Evolutionary conservation across 2,888 invertebrate species (phyloP), one percentile per base, ranked within the genome.

Genomic region (Metallyticus violacea): DNA sequence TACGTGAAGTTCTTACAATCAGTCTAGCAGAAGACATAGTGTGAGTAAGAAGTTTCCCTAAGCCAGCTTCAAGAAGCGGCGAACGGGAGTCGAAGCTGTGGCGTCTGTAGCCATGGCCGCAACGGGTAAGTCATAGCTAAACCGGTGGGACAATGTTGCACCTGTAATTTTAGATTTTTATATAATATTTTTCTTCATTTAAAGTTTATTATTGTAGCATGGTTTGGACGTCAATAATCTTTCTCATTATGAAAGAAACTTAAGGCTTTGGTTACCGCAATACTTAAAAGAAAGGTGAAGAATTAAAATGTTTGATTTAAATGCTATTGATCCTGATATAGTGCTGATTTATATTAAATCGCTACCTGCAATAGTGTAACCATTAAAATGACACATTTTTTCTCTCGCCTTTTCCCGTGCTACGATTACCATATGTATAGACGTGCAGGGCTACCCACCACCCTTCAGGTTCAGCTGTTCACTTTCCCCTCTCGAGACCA

Each of bases 101-200:
- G 91, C 91, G 89, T 88, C 88, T 89, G 87, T 89, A 88, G 91
- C 91, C 91, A 91, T 91, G 91, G 91, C 91, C 90, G 90, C 91
- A 90, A 91, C 90, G 90, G 91, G 91, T 91, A 89, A 91, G 91
- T n/a, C n/a, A n/a, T n/a, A n/a, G n/a, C n/a, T n/a, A n/a, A n/a
- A n/a, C n/a, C n/a, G n/a, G n/a, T n/a, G n/a, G n/a, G n/a, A n/a
- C n/a, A n/a, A n/a, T n/a, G n/a, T n/a, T n/a, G n/a, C n/a, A n/a
- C n/a, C n/a, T n/a, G n/a, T n/a, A n/a, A n/a, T n/a, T n/a, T n/a
- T n/a, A n/a, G n/a, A n/a, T n/a, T n/a, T n/a, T n/a, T n/a, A n/a
- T n/a, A n/a, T n/a, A n/a, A n/a, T n/a, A n/a, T n/a, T n/a, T n/a
- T n/a, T n/a, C n/a, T n/a, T n/a, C n/a, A n/a, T n/a, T n/a, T n/a